Evolutionary conservation across 1,140 invertebrate species (phyloP), one percentile per base, ranked within the genome.

Genomic region (Stenopsyche tienmushanensis): DNA sequence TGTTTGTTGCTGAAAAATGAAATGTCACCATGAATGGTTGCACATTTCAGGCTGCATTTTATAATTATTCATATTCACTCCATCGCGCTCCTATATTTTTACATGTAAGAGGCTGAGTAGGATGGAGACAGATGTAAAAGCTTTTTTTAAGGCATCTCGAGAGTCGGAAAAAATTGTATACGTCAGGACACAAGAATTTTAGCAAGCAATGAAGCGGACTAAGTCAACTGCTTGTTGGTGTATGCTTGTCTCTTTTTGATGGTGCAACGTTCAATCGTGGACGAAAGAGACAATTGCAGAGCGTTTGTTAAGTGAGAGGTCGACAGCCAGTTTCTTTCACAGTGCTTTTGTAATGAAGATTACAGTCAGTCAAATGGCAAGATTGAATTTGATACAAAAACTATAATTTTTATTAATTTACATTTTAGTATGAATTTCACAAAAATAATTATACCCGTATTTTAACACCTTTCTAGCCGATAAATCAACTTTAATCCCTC

Each of bases 161-260:
- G 17, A 15, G 18, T 42, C 17, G 34, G 15, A 60, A 60, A 60
- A 60, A 60, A 44, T 44, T 63, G 67, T 66, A 49, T 69, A 69
- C 67, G 67, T 69, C 67, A 69, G 67, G 67, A 65, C 67, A 62
- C n/a, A 69, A 62, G 67, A 69, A 69, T 69, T 69, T 69, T 63
- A 69, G 67, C 67, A 26, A 66, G 53, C 63, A 24, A 65, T 69
- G 67, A 50, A 62, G 58, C 63, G 54, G 47, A 24, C 57, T 24
- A 24, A 45, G 24, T 26, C 24, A 47, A 20, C 42, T 47, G 17
- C 26, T 10, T 1, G 7, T 8, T n/a, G 2, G 3, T 3, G 2
- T 8, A 15, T 15, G 5, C 26, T 13, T n/a, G 24, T 47, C 57
- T 60, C 42, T 25, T 47, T 60, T 26, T 24, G 10, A 10, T 26